Base-by-base conservation (phyloP, 1,140 invertebrate species). In the Drosophila ananassae region DNA sequence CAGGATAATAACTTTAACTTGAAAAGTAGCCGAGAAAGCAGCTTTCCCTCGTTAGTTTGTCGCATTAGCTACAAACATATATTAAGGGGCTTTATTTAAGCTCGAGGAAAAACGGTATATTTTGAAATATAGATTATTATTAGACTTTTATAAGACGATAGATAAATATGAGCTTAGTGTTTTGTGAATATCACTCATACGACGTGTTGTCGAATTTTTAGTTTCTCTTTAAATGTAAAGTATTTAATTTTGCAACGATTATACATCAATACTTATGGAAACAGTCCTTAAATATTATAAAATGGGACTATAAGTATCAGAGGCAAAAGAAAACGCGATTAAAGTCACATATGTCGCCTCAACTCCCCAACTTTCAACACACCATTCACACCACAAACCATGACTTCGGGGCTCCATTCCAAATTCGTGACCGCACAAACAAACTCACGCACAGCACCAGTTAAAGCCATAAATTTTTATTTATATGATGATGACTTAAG, bases 401-500 rank as follows among this genome's bases (percentile, higher is more conserved):
- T 68, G 76, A 68, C 55, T 58, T 58, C 41, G 62, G 79, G 67
- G 55, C 62, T 32, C 34, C 47, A 48, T 30, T 47, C 46, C 57
- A 56, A 32, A 50, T 12, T 28, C 8, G 61, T 22, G 56, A 50
- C 66, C 66, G 57, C 37, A 73, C 69, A 66, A 51, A 66, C 32
- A 47, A 28, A 68, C 30, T 12, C 48, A 52, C 37, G 44, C 55
- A 58, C 61, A 55, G 37, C 55, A 73, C 50, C 78, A 79, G 84
- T 84, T 84, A 77, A 84, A 84, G 73, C 71, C 83, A 87, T 87
- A 87, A 67, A 87, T 87, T 87, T 87, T 83, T 87, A 87, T 87
- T 87, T 87, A 74, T 87, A 82, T 83, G 83, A 89, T 87, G 82
- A 87, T 87, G 83, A 89, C 83, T 87, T 87, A 82, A 87, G 83